phyloP scores from a whole-genome alignment of 2,113 vertebrate species.

The Aegithalos caudatus region DNA sequence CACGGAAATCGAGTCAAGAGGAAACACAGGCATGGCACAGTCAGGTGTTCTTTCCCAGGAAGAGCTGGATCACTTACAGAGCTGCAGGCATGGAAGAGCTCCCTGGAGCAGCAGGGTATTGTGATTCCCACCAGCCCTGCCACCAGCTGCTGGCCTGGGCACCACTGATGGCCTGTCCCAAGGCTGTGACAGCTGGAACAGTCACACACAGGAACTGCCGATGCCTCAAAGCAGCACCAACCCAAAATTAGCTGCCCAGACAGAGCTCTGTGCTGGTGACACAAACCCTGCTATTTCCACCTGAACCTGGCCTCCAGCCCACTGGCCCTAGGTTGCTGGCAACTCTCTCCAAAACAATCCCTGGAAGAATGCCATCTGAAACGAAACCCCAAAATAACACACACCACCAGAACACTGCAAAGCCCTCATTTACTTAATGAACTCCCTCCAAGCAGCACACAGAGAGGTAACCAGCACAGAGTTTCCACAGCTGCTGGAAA shows the following conservation, averaged over 20 bases:
- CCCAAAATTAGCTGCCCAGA: neutral
- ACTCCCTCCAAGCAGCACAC: neutral
- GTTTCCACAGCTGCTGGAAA: neutral
- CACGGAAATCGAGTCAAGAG: neutral
- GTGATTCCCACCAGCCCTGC: neutral
- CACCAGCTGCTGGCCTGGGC: neutral
- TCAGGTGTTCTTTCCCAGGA: neutral
- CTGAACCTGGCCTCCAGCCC: neutral
- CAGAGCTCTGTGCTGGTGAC: neutral
- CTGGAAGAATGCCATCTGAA: neutral
- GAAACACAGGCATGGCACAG: neutral
- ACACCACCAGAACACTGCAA: neutral
- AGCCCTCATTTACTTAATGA: slow-evolving; percentile 28
- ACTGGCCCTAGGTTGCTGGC: neutral
- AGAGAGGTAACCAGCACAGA: neutral
- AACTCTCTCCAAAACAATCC: slow-evolving; percentile 32
- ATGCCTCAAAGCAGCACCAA: neutral
- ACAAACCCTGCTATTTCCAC: neutral
- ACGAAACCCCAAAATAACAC: neutral
- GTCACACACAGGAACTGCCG: neutral
- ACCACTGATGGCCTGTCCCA: neutral
- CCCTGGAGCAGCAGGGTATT: neutral
- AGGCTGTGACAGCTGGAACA: neutral
- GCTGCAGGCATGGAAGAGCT: neutral
- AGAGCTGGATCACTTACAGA: neutral